These are phyloP conservation scores for Pungitius pungitius DNA, from an alignment of 2,113 vertebrate species.

Conservation along the genomic window DNA sequence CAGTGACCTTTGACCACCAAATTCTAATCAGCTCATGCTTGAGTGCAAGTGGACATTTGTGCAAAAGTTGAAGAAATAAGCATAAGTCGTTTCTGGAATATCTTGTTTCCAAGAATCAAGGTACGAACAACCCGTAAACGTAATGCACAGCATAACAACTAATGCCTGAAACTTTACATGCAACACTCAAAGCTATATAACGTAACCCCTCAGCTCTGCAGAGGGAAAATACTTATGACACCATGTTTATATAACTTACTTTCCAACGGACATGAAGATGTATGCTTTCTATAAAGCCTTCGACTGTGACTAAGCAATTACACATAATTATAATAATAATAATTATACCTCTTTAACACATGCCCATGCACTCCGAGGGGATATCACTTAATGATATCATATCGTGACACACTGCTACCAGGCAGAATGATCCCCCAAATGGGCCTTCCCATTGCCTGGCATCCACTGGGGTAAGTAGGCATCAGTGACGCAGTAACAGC, in stretches of 20 bases:
- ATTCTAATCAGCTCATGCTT: not conserved
- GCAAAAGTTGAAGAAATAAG: not conserved
- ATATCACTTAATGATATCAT: constrained; percentile 65
- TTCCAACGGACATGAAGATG: not conserved
- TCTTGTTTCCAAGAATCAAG: not conserved
- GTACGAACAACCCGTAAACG: not conserved
- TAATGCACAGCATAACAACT: not conserved
- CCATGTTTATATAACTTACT: constrained; percentile 15
- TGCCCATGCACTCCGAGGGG: constrained; percentile 15
- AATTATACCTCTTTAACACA: not conserved
- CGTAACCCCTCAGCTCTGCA: not conserved
- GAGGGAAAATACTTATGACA: not conserved
- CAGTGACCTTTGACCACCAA: not conserved
- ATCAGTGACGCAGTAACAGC: constrained; percentile 68
- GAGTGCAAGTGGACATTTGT: not conserved
- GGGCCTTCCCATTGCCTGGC: constrained; percentile 71
- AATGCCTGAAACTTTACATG: not conserved
- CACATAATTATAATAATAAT: constrained; percentile 13
- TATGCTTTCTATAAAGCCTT: constrained; percentile 7
- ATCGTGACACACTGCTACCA: constrained; percentile 68
- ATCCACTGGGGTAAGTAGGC: constrained; percentile 62
- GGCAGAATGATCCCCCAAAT: constrained; percentile 64
- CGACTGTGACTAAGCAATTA: constrained; percentile 30
- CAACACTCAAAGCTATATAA: not conserved
- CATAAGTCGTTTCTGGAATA: not conserved